A percentile compares a stretch with the other conserved stretches of the same genome.
Evolutionary conservation across 2,797 vertebrate species (phyloP).

Genomic region (Catamblyrhynchus diadema): DNA sequence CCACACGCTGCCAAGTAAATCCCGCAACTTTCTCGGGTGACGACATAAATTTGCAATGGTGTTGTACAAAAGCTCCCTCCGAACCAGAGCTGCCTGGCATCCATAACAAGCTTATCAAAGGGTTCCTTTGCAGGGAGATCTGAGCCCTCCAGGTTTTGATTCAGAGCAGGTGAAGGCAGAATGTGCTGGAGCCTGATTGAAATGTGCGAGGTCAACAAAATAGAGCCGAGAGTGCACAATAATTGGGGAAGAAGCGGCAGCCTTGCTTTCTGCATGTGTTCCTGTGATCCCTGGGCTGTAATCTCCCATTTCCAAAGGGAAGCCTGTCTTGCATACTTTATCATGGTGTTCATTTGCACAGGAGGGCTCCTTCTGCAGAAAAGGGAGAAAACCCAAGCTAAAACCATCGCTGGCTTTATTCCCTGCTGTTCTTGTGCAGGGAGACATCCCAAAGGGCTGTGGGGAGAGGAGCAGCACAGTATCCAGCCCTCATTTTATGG

Average conservation of each 20-base stretch:
- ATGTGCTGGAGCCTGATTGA: slow-evolving; percentile 70
- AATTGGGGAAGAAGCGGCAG: slow-evolving; percentile 70
- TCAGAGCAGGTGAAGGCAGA: slow-evolving; percentile 73
- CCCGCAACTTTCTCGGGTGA: slow-evolving; percentile 46
- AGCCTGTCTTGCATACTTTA: slow-evolving; percentile 64
- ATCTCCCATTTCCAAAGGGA: slow-evolving; percentile 65
- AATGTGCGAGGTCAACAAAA: slow-evolving; percentile 78
- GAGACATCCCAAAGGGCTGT: background rate
- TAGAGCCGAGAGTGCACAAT: slow-evolving; percentile 63
- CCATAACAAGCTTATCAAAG: slow-evolving; percentile 75
- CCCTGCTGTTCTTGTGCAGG: background rate
- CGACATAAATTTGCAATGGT: slow-evolving; percentile 63
- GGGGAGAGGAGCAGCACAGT: background rate
- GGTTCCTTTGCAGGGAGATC: slow-evolving; percentile 64
- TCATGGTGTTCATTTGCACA: background rate
- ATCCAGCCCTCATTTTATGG: background rate
- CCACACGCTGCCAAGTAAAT: background rate
- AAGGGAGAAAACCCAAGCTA: background rate
- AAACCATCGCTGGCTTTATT: background rate
- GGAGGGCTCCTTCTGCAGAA: background rate
- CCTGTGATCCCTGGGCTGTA: slow-evolving; percentile 56
- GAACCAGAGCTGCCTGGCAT: slow-evolving; percentile 60
- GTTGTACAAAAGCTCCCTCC: slow-evolving; percentile 32
- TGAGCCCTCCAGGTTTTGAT: slow-evolving; percentile 75
- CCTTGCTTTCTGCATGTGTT: slow-evolving; percentile 39